Base-by-base conservation (phyloP, 2,113 vertebrate species). In the Oreochromis aureus region DNA sequence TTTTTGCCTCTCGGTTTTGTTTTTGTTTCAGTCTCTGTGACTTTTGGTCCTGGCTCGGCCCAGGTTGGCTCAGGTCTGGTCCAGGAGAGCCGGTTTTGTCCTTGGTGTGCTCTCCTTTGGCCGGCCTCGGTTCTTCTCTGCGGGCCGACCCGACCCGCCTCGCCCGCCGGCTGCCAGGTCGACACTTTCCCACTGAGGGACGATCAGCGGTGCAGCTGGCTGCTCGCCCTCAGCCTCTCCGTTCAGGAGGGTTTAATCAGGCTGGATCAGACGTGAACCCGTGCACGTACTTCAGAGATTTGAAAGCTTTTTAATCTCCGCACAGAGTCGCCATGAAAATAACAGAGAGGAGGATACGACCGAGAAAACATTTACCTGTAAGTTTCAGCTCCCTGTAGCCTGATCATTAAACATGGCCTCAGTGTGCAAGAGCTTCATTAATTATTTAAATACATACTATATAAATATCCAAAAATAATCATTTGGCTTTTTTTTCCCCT, bases 51-150 rank as follows among this genome's bases (percentile, higher is more conserved):
- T n/a, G 34, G 16, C 22, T 16, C 4, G 51, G 59, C 80, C 27
- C 36, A 27, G 63, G 22, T 78, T 46, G 81, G 82, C 58, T 48
- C 85, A 19, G 54, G 2, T 61, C 78, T 30, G 53, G 41, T 46
- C 36, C 71, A 5, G n/a, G 4, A 53, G 48, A 19, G 36, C 54
- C 10, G 46, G 59, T 84, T 41, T n/a, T 93, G 93, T 93, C 91
- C 91, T 94, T 91, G 46, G 81, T 84, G 85, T 69, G 87, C 79
- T 87, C 88, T 89, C 85, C 86, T 90, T 86, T 89, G 90, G 91
- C 92, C 46, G 83, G 78, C 82, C 83, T 30, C 44, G 24, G 81
- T 66, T 66, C 85, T 84, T 84, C 89, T 86, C 86, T 54, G 71
- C 44, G 39, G 88, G 87, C 69, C 76, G 63, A 61, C 48, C 81